Evolutionary conservation across 2,888 invertebrate genomes (phyloP), one percentile per base, ranked within the genome.

Genomic region (Plagiodera versicolora): DNA sequence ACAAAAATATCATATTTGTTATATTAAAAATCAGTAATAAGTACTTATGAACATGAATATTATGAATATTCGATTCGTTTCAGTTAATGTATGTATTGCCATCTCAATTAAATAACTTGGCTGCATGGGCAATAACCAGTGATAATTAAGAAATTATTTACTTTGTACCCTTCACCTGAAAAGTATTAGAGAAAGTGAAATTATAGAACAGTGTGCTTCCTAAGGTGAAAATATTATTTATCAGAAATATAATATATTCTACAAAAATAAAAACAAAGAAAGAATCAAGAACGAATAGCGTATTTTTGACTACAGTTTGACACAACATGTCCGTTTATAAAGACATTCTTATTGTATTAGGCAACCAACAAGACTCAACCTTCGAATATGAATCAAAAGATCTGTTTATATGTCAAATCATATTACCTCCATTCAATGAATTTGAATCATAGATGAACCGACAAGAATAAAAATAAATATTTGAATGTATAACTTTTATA

Each of bases 41-140:
- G n/a, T n/a, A n/a, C 6, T 24, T 24, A 24, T 3, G 24, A 24
- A 24, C 24, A 5, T 24, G 28, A 32, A 39, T 14, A 39, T 14
- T 14, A 39, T 39, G 39, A 39, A 11, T 4, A 39, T 39, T 39
- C 39, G 39, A 39, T n/a, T n/a, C 14, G 44, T 53, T 53, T 53
- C 53, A 53, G 53, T 53, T n/a, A n/a, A n/a, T n/a, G 44, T 14
- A 44, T 32, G 24, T 14, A 24, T 14, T 52, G 19, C 10, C 14
- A 19, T 19, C 19, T 32, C 32, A 32, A 32, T 11, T 10, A 32
- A 10, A 2, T 32, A 32, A 11, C 11, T 32, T 39, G 6, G 11
- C n/a, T 39, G 32, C 32, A 32, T 39, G 53, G 44, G 44, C 16
- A 44, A 53, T 53, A 53, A 44, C 45, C 45, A 53, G 53, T 53